Evolutionary conservation across 2,113 vertebrate genomes (phyloP).

Genomic region (Phyllopteryx taeniolatus): DNA sequence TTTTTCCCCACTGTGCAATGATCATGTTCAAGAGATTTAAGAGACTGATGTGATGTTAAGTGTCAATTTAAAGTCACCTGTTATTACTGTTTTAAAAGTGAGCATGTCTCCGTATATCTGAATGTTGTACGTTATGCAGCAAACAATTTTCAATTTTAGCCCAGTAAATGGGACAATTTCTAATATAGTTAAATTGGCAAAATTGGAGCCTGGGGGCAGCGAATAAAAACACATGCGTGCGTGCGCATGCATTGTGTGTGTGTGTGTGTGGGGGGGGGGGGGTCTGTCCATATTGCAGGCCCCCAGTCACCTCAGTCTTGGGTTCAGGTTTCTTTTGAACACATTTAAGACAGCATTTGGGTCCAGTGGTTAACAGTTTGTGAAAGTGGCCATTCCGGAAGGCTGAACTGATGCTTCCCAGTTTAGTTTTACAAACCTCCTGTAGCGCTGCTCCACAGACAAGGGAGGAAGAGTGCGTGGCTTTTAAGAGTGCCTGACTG

Average conservation of each 20-base stretch:
- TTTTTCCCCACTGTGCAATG: background rate
- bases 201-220: conserved; percentile 16
- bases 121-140: background rate
- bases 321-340: conserved; percentile 73
- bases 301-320: conserved; percentile 51
- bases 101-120: background rate
- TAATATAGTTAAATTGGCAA: background rate
- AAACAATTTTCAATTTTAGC: background rate
- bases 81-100: background rate
- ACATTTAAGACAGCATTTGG: conserved; percentile 65
- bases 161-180: too few relatives aligned
- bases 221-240: conserved; percentile 16
- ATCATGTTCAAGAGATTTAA: background rate
- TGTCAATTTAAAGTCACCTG: background rate
- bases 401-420: conserved; percentile 38
- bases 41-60: background rate
- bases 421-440: conserved; percentile 48
- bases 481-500: conserved; percentile 56
- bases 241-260: conserved; percentile 2
- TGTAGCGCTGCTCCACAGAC: conserved; percentile 38
- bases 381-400: conserved; percentile 56
- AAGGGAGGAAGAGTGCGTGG: conserved; percentile 40
- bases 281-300: conserved; percentile 22
- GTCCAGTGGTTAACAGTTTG: conserved; percentile 67
- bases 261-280: conserved; percentile 1